A percentile compares a stretch with the other conserved stretches of the same genome.
These are phyloP conservation scores for Isaurus tuberculatus DNA, from an alignment of 92 coral and sea anemone species.

Conservation along the genomic window DNA sequence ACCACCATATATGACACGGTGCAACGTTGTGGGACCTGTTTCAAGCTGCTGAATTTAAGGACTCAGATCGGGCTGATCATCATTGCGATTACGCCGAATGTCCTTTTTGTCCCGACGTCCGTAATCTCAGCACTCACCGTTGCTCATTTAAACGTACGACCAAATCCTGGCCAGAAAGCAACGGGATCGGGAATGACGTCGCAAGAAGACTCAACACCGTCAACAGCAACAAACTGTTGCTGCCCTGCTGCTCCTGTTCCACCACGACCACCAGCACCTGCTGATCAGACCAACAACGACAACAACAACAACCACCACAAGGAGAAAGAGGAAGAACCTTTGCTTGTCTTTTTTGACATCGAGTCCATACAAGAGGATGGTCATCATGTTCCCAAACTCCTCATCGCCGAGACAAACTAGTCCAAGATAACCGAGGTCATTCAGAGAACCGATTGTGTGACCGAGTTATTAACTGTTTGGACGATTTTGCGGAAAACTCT, in stretches of 20 bases:
- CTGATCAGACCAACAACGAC: background rate
- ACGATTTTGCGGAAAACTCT: background rate
- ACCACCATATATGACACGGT: background rate
- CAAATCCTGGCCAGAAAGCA: background rate
- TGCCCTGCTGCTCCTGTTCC: too few species aligned
- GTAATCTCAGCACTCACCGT: background rate
- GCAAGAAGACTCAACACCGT: background rate
- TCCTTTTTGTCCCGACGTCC: background rate
- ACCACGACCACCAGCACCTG: background rate
- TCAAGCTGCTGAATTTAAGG: background rate
- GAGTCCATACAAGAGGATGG: constrained; percentile 5
- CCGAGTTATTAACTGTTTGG: constrained; percentile 3
- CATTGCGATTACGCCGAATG: background rate
- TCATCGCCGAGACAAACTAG: background rate
- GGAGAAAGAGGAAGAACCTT: background rate
- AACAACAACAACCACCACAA: background rate
- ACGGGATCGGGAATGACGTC: background rate
- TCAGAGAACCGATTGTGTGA: background rate
- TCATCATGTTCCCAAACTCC: background rate
- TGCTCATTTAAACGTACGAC: background rate
- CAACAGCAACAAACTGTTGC: background rate
- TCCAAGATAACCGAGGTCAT: background rate
- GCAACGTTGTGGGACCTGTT: background rate
- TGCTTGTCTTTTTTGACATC: constrained; percentile 2
- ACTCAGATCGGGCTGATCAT: background rate